Base-by-base conservation (phyloP, 23 tunicate species). In the Botrylloides violaceus region DNA sequence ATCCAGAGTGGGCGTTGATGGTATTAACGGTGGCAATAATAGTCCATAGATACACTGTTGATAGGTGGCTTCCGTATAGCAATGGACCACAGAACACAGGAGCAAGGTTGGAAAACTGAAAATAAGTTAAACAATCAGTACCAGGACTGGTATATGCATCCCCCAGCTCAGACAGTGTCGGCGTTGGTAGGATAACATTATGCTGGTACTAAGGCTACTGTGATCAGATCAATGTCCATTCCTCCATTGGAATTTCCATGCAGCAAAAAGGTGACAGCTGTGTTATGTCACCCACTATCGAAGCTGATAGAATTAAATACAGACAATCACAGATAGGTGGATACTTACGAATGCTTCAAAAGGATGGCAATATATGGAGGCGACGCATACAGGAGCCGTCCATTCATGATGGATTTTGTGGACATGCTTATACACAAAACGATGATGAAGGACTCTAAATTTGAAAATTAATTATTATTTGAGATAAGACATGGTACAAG, bases 401-500 rank as follows among this genome's bases (percentile, higher is more conserved):
- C 83, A 84, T 72, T 83, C 90, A 39, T 83, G 90, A 66, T 83
- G 90, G 47, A 77, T 70, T 29, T 83, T 83, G 37, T 84, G 92
- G 36, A 84, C 36, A 29, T 66, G 80, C 49, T 84, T 84, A 75
- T 84, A 84, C 22, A 84, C n/a, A 50, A 12, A 31, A 5, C 83
- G 92, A 72, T 84, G 92, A 58, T 84, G 92, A 27, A 84, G 73
- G 7, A 84, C 76, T 56, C 92, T 84, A 34, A 7, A 70, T 30
- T 0, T 21, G 25, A 24, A 60, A 60, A 60, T 60, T 47, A 47
- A 47, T 18, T 47, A 12, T 47, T 47, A 47, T 12, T 47, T 47
- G 55, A 47, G 18, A 47, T 47, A 18, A 12, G 55, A 47, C 18
- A 12, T 18, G 18, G 55, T 12, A 47, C n/a, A n/a, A n/a, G n/a